Evolutionary conservation across 2,888 invertebrate genomes (phyloP).

Genomic region (Tenthredo mesomela): DNA sequence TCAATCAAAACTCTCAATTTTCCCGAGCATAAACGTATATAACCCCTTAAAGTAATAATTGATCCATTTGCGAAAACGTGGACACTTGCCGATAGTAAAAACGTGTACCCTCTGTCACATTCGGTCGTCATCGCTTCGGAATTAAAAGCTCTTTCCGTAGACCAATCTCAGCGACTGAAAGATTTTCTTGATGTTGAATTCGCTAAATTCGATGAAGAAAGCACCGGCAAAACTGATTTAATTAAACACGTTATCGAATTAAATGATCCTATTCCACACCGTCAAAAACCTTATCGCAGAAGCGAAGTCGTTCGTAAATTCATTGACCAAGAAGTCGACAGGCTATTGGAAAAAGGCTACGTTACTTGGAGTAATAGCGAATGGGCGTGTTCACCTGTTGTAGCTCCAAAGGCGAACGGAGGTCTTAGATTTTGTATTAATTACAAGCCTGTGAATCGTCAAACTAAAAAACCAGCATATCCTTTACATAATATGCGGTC

Average conservation of each 20-base stretch:
- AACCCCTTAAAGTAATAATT: conserved; percentile 53
- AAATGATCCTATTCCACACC: not conserved
- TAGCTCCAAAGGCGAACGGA: conserved; percentile 38
- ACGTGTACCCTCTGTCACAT: conserved; percentile 43
- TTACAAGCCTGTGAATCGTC: not conserved
- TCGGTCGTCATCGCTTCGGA: conserved; percentile 20
- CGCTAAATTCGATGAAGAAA: not conserved
- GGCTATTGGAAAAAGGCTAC: not conserved
- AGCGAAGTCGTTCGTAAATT: conserved; percentile 32
- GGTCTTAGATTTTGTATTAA: conserved; percentile 38
- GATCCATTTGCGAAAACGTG: conserved; percentile 47
- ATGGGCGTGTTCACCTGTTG: conserved; percentile 17
- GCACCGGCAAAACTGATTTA: not conserved
- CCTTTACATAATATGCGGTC: conserved; percentile 29
- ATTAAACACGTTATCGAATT: conserved; percentile 30
- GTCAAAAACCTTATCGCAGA: conserved; percentile 52
- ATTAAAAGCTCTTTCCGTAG: not conserved
- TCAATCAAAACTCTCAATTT: too few relatives aligned
- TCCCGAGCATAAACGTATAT: too few relatives aligned
- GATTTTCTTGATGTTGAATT: conserved; percentile 4
- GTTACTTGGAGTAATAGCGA: conserved; percentile 24
- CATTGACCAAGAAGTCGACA: conserved; percentile 27
- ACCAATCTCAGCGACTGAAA: not conserved
- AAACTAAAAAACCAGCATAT: conserved; percentile 33
- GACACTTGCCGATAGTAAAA: conserved; percentile 50